These are phyloP conservation scores for Adoxophyes honmai DNA, from an alignment of 1,140 invertebrate species.

Conservation along the genomic window DNA sequence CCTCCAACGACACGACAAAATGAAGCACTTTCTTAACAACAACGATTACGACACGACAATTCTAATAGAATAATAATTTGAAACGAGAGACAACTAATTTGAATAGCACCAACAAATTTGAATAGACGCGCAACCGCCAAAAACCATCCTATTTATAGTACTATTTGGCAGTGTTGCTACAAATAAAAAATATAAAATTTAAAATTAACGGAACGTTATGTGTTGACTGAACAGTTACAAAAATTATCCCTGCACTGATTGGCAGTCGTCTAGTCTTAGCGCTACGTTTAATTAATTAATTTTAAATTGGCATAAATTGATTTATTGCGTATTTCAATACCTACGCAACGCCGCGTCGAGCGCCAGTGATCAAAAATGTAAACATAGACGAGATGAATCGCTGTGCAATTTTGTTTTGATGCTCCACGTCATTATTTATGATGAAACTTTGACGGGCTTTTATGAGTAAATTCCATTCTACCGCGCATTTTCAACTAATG, in stretches of 20 bases:
- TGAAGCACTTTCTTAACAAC: neutral
- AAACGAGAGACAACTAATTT: neutral
- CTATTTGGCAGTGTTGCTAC: no score
- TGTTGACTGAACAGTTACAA: no score
- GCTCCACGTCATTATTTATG: neutral
- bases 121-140: no score
- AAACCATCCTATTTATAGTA: no score
- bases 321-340: no score
- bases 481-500: no score
- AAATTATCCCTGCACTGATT: conserved; percentile 6
- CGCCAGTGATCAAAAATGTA: neutral
- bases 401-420: neutral
- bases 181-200: no score
- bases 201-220: no score
- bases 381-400: neutral
- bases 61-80: neutral
- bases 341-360: neutral
- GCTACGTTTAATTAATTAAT: neutral
- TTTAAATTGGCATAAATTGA: conserved; percentile 5
- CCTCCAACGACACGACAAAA: no score
- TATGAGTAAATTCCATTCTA: no score
- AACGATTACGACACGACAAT: neutral
- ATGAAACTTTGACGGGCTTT: neutral
- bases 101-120: no score
- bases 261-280: neutral